Conservation (phyloP, 2,113 vertebrate genomes). For the Lagopus muta region DNA sequence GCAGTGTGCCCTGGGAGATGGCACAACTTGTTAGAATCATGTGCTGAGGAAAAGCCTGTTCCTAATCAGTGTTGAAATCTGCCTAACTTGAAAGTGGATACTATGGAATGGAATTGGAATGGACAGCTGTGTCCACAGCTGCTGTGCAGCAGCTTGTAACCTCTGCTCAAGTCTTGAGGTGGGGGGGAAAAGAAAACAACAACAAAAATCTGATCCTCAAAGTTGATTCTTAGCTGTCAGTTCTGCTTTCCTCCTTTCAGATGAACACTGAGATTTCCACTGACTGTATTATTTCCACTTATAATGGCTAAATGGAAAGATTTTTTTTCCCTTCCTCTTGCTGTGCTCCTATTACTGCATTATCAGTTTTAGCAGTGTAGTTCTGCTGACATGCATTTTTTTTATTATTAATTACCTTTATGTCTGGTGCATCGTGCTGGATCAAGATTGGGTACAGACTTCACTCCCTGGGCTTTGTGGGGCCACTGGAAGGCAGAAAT, state of each 20-base stretch:
- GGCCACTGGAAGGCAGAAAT: not conserved
- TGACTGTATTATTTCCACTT: not conserved
- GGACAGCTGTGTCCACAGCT: slow-evolving; percentile 31
- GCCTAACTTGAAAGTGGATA: not conserved
- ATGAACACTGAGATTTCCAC: not conserved
- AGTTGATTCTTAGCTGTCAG: not conserved
- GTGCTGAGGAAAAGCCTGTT: slow-evolving; percentile 3
- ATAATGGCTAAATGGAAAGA: not conserved
- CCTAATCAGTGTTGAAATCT: slow-evolving; percentile 20
- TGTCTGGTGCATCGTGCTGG: fast-evolving
- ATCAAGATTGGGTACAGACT: fast-evolving
- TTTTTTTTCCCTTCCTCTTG: not conserved
- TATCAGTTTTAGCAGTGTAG: not conserved
- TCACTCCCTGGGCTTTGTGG: not conserved
- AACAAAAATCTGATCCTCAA: not conserved
- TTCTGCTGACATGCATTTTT: not conserved
- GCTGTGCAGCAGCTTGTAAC: not conserved
- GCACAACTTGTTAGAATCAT: not conserved
- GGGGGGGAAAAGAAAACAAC: not conserved
- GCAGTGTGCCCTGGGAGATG: not conserved
- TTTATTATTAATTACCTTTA: not conserved
- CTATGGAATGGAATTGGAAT: not conserved
- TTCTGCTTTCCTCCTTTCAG: not conserved
- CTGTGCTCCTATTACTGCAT: not conserved
- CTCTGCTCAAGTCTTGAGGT: not conserved